These are phyloP conservation scores for Ormyrus rosae DNA, from an alignment of 2,888 invertebrate species.

Conservation along the genomic window DNA sequence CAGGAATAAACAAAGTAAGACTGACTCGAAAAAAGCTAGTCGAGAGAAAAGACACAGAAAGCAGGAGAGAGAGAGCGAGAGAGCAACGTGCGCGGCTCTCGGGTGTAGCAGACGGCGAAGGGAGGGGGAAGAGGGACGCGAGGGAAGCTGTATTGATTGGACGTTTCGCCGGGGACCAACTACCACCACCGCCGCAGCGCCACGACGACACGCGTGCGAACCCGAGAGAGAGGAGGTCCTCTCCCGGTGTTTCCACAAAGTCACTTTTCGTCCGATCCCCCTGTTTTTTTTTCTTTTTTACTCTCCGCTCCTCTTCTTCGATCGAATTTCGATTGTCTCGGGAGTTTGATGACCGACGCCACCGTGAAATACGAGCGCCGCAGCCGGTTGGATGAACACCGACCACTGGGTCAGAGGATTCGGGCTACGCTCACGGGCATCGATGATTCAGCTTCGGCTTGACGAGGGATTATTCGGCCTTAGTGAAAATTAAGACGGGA, in stretches of 20 bases:
- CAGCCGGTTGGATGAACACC: too few relatives aligned
- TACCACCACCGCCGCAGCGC: conserved; percentile 49
- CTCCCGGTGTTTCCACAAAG: too few relatives aligned
- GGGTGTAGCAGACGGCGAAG: conserved; percentile 26
- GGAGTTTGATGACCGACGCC: neutral
- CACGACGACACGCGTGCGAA: conserved; percentile 2
- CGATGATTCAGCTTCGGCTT: too few relatives aligned
- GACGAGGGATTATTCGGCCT: too few relatives aligned
- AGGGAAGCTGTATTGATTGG: conserved; percentile 74
- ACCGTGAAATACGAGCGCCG: too few relatives aligned
- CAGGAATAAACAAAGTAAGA: neutral
- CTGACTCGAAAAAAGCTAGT: too few relatives aligned
- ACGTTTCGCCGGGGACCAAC: conserved; percentile 69
- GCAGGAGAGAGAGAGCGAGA: conserved; percentile 1
- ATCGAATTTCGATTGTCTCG: conserved; percentile 4
- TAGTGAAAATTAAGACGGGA: too few relatives aligned
- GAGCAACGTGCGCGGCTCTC: neutral
- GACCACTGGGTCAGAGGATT: too few relatives aligned
- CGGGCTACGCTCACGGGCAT: too few relatives aligned
- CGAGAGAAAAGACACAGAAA: neutral
- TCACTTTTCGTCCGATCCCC: too few relatives aligned
- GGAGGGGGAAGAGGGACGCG: conserved; percentile 7
- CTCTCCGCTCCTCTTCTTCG: neutral
- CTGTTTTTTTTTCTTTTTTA: conserved; percentile 1
- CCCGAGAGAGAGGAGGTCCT: neutral